phyloP scores from a whole-genome alignment of 2,797 vertebrate species.

The Channa striata region DNA sequence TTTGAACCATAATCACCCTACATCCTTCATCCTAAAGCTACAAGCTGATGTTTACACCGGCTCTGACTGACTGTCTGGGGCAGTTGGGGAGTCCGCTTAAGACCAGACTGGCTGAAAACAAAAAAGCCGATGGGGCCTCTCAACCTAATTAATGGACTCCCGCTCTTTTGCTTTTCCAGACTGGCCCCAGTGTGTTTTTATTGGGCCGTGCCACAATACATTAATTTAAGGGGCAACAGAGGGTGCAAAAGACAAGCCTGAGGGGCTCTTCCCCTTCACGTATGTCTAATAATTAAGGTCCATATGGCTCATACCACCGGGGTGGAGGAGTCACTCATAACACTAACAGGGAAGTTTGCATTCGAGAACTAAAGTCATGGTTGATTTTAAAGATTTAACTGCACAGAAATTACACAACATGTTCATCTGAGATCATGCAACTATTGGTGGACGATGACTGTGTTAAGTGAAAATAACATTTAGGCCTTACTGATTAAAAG shows the following conservation, averaged over 20 bases:
- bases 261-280: conserved; percentile 17
- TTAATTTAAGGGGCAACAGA: conserved; percentile 46
- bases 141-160: conserved; percentile 71
- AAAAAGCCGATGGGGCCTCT: conserved; percentile 57
- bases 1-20: neutral
- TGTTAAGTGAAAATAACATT: neutral
- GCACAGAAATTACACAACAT: conserved; percentile 14
- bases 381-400: conserved; percentile 21
- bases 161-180: conserved; percentile 38
- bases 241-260: conserved; percentile 42
- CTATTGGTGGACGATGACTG: too few species aligned
- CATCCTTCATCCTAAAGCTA: neutral
- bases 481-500: neutral
- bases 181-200: conserved; percentile 42
- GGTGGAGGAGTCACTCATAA: conserved; percentile 42
- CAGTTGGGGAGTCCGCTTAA: conserved; percentile 25
- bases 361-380: neutral
- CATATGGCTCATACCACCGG: conserved; percentile 64
- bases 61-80: conserved; percentile 5
- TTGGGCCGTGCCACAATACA: conserved; percentile 40
- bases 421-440: conserved; percentile 14
- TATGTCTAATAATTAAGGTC: conserved; percentile 63
- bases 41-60: conserved; percentile 11
- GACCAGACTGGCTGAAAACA: conserved; percentile 45
- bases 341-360: neutral